phyloP scores from a whole-genome alignment of 2,888 invertebrate species.

The Caenorhabditis uteleia region DNA sequence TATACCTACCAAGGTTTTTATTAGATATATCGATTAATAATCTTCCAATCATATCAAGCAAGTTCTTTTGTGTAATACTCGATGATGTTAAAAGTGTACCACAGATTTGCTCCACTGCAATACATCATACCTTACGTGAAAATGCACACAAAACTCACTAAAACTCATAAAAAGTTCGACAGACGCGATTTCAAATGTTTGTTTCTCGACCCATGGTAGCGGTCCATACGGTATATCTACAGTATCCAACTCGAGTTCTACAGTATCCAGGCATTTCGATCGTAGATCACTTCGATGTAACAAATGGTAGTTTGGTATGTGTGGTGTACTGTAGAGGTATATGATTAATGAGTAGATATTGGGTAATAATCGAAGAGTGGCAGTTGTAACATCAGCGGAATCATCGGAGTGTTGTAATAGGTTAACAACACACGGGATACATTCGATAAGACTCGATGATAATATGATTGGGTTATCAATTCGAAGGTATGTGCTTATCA shows the following conservation, averaged over 20 bases:
- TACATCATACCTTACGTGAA: background rate
- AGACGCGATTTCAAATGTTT: conserved; percentile 45
- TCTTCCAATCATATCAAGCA: conserved; percentile 45
- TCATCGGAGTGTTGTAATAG: conserved; percentile 52
- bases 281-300: conserved; percentile 47
- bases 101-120: conserved; percentile 49
- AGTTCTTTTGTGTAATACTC: conserved; percentile 40
- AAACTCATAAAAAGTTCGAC: conserved; percentile 50
- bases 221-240: conserved; percentile 36
- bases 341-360: conserved; percentile 46
- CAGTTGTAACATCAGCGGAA: conserved; percentile 18
- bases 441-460: conserved; percentile 55
- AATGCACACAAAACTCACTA: conserved; percentile 15
- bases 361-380: conserved; percentile 48
- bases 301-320: conserved; percentile 52
- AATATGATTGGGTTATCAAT: conserved; percentile 81
- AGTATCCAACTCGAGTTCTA: conserved; percentile 22
- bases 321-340: conserved; percentile 50
- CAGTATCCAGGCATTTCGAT: conserved; percentile 35
- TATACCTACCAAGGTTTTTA: conserved; percentile 35
- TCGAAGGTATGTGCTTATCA: conserved; percentile 89
- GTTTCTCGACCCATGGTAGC: conserved; percentile 44
- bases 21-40: conserved; percentile 40
- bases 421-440: conserved; percentile 57
- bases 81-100: conserved; percentile 52